Evolutionary conservation across 2,888 invertebrate species (phyloP).

Genomic region (Melieria crassipennis): DNA sequence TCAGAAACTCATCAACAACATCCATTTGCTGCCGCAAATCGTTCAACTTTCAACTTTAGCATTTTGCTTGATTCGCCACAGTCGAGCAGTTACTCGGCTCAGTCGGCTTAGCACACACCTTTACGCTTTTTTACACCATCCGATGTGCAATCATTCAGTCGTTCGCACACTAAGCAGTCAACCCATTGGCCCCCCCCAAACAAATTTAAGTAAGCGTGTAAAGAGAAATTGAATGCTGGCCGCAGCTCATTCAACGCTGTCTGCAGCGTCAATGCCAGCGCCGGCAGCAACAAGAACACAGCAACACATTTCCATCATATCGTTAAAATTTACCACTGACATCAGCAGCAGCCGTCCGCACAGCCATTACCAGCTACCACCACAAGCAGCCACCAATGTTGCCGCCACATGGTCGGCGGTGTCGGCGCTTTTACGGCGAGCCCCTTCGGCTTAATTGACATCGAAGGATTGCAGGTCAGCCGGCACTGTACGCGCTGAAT

Average conservation of each 20-base stretch:
- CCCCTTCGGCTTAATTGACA: constrained; percentile 36
- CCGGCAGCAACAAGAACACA: background rate
- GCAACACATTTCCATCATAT: background rate
- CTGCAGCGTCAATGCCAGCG: too few species aligned
- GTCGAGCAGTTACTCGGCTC: too few species aligned
- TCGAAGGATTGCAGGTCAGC: constrained; percentile 26
- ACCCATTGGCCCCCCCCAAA: background rate
- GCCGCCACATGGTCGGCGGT: background rate
- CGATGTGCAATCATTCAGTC: background rate
- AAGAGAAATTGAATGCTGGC: too few species aligned
- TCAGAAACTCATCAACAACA: too few species aligned
- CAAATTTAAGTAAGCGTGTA: too few species aligned
- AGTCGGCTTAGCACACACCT: too few species aligned
- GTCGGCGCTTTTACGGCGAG: background rate
- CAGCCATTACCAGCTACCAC: background rate
- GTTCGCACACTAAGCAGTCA: background rate
- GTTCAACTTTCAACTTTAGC: too few species aligned
- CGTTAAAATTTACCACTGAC: background rate
- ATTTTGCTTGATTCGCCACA: too few species aligned
- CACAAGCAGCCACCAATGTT: background rate
- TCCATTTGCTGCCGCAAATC: too few species aligned
- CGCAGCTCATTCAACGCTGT: too few species aligned
- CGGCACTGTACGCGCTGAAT: constrained; percentile 1
- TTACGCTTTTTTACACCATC: background rate
- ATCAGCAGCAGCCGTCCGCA: background rate